Percentiles rank a stretch among this genome's conserved stretches.
phyloP scores from a whole-genome alignment of 2,797 vertebrate species.

The Helostoma temminkii region DNA sequence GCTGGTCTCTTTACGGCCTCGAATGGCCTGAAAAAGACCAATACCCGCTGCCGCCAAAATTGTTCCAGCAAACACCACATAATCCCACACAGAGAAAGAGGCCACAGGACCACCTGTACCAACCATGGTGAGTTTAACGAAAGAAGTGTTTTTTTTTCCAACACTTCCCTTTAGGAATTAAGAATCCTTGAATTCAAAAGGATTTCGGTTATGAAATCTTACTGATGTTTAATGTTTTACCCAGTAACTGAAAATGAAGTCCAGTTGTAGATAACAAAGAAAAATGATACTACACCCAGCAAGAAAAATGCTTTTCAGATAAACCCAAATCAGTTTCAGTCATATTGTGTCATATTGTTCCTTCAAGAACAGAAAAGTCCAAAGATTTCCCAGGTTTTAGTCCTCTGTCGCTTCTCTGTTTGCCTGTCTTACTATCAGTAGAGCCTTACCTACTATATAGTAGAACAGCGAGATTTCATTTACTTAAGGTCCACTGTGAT shows the following conservation, averaged over 20 bases:
- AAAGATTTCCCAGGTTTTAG: background rate
- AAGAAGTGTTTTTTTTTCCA: background rate
- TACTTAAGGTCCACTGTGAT: conserved; percentile 25
- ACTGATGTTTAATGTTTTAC: conserved; percentile 24
- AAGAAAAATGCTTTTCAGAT: background rate
- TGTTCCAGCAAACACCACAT: conserved; percentile 85
- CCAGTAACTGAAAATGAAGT: background rate
- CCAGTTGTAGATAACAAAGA: background rate
- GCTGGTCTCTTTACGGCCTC: conserved; percentile 78
- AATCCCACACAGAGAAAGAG: conserved; percentile 86
- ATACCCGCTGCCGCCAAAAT: conserved; percentile 78
- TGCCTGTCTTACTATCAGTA: background rate
- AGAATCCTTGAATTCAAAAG: background rate
- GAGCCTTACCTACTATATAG: background rate
- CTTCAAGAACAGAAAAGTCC: conserved; percentile 15
- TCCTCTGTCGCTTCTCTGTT: background rate
- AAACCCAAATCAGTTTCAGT: background rate
- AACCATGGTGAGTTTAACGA: conserved; percentile 67
- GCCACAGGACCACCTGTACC: conserved; percentile 79
- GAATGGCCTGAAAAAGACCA: conserved; percentile 85
- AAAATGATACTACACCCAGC: background rate
- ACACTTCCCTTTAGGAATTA: conserved; percentile 15
- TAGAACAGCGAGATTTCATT: conserved; percentile 8
- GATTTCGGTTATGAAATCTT: conserved; percentile 17
- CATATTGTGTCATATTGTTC: too few relatives aligned